Percentiles rank a stretch among this genome's conserved stretches.
Conservation (phyloP, 2,888 invertebrate genomes). For the Ethmia dodecea region DNA sequence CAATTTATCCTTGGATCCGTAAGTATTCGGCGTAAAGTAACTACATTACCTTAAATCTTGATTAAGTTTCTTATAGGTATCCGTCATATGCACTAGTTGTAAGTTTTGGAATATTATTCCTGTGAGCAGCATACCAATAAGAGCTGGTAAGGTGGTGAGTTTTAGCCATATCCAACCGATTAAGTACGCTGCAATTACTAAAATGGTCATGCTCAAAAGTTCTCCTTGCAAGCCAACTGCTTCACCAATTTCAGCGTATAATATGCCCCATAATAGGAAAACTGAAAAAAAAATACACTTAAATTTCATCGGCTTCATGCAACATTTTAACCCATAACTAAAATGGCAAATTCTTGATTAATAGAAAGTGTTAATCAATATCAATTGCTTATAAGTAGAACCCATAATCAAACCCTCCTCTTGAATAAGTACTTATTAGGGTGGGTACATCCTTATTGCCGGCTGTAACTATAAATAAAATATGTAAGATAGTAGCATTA, state of each 20-base stretch:
- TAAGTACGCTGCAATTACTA: conserved; percentile 83
- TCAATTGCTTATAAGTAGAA: too few species aligned
- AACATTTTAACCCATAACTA: too few species aligned
- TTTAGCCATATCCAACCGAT: conserved; percentile 83
- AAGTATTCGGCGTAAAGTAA: too few species aligned
- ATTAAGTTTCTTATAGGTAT: conserved; percentile 78
- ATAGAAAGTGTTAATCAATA: too few species aligned
- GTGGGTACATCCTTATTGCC: too few species aligned
- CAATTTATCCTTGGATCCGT: too few species aligned
- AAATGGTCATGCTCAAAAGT: conserved; percentile 80
- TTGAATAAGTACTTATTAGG: too few species aligned
- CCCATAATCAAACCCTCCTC: too few species aligned
- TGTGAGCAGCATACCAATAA: conserved; percentile 86
- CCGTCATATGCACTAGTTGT: conserved; percentile 79
- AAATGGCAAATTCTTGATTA: too few species aligned
- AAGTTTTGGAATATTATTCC: conserved; percentile 84
- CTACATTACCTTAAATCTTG: conserved; percentile 76
- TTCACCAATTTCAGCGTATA: conserved; percentile 80
- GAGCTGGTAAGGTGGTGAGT: conserved; percentile 83
- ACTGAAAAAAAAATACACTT: conserved; percentile 58
- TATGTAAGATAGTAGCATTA: too few species aligned
- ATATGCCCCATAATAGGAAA: conserved; percentile 81
- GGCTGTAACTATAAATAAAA: too few species aligned
- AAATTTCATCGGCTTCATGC: too few species aligned
- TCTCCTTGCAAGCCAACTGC: conserved; percentile 81